These are phyloP conservation scores for Hylaeus anthracinus DNA, from an alignment of 1,140 invertebrate species.

Conservation along the genomic window DNA sequence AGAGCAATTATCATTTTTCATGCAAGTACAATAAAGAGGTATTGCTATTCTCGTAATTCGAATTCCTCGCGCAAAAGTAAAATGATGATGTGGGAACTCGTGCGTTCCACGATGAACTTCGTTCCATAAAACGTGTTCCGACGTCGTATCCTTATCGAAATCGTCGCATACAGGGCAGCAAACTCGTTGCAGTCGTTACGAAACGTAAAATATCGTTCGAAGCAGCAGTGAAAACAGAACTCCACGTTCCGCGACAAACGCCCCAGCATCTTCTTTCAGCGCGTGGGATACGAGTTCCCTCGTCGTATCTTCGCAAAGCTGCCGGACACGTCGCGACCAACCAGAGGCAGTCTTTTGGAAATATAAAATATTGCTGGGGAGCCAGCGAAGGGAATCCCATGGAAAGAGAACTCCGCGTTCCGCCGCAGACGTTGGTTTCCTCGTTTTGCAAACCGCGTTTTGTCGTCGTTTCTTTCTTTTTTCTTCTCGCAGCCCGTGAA, in stretches of 20 bases:
- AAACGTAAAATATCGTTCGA: background rate
- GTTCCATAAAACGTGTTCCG: no score
- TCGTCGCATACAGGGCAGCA: background rate
- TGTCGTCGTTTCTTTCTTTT: background rate
- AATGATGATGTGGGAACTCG: background rate
- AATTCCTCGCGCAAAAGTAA: no score
- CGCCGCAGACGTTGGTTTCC: background rate
- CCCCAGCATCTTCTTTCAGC: background rate
- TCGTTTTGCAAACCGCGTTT: background rate
- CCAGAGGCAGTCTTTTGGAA: conserved; percentile 19
- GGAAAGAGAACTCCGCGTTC: background rate
- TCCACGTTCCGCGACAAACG: background rate
- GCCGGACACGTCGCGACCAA: conserved; percentile 2
- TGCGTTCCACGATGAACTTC: no score
- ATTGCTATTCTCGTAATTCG: no score
- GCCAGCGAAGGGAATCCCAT: background rate
- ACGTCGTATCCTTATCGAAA: no score
- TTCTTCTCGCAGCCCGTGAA: background rate
- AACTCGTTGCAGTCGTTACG: background rate
- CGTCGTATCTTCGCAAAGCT: conserved; percentile 2
- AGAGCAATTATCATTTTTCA: no score
- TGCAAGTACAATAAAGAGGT: no score
- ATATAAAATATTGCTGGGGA: conserved; percentile 24
- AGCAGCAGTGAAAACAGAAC: background rate
- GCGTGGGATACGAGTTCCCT: background rate